phyloP scores from a whole-genome alignment of 2,888 invertebrate species.

The Erynnis tages region DNA sequence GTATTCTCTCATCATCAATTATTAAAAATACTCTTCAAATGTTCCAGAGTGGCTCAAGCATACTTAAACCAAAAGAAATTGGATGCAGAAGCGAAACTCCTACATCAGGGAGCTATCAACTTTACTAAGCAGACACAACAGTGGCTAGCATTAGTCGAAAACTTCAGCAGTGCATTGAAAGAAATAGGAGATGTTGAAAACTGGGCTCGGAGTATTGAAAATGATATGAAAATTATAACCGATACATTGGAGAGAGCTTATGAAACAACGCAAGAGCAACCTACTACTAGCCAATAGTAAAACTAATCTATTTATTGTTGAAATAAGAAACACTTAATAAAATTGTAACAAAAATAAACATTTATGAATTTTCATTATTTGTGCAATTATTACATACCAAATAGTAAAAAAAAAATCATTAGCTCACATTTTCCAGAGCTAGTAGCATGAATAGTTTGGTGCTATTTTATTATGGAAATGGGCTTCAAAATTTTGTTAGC shows the following conservation, averaged over 20 bases:
- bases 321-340: neutral
- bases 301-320: neutral
- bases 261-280: slow-evolving; percentile 83
- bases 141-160: slow-evolving; percentile 96
- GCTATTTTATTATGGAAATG: too few relatives aligned
- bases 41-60: slow-evolving; percentile 95
- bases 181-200: slow-evolving; percentile 99
- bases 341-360: neutral
- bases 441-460: too few relatives aligned
- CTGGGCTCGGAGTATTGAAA: slow-evolving; percentile 98
- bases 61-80: slow-evolving; percentile 98
- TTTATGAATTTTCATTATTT: too few relatives aligned
- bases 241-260: slow-evolving; percentile 97
- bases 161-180: slow-evolving; percentile 93
- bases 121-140: slow-evolving; percentile 98
- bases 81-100: slow-evolving; percentile 97
- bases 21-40: too few relatives aligned
- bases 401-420: too few relatives aligned
- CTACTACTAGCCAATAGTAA: slow-evolving; percentile 46
- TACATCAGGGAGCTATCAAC: slow-evolving; percentile 96
- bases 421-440: too few relatives aligned
- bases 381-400: too few relatives aligned
- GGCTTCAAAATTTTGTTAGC: too few relatives aligned
- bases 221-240: slow-evolving; percentile 95
- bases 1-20: too few relatives aligned